Evolutionary conservation across 2,113 vertebrate species (phyloP), one percentile per base, ranked within the genome.

Genomic region (Pampusana beccarii): DNA sequence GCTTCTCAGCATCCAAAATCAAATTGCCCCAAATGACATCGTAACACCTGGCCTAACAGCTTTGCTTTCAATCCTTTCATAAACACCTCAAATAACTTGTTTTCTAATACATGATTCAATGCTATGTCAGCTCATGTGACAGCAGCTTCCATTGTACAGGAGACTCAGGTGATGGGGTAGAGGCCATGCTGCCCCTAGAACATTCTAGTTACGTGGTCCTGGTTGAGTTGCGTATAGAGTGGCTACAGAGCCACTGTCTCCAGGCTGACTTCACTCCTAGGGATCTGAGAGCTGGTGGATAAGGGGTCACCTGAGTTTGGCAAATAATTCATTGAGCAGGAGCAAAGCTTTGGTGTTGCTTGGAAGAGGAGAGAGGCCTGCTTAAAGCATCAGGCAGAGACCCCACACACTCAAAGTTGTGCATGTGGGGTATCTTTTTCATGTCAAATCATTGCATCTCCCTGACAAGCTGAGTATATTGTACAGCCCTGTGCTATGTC

Each of bases 21-120:
- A 56, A 33, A 74, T 69, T 74, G 33, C 57, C 48, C 61, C 61
- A 81, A 78, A 87, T 46, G 46, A 54, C 46, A 50, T 20, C 29
- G 12, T 31, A 84, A 91, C 48, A 87, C 75, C 87, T 93, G 65
- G 48, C 82, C 66, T 88, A 80, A 81, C 87, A 93, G 73, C 42
- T 93, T 81, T 74, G 23, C 33, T 46, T 70, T 91, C 85, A 80
- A 71, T 71, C 78, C 65, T 91, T 87, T 67, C 65, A 75, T 11
- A 79, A 46, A 20, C 23, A 79, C 53, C 38, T 89, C 31, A 89
- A 56, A 60, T 46, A 81, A 81, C 16, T 70, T 78, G 16, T 66
- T 86, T 92, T 62, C 72, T 71, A 66, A 78, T 28, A 83, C 40
- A 53, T 18, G 9, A 51, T 78, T 80, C 2, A 15, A 3, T 62